These are phyloP conservation scores for Neogobius melanostomus DNA, from an alignment of 2,113 vertebrate species.

Conservation along the genomic window DNA sequence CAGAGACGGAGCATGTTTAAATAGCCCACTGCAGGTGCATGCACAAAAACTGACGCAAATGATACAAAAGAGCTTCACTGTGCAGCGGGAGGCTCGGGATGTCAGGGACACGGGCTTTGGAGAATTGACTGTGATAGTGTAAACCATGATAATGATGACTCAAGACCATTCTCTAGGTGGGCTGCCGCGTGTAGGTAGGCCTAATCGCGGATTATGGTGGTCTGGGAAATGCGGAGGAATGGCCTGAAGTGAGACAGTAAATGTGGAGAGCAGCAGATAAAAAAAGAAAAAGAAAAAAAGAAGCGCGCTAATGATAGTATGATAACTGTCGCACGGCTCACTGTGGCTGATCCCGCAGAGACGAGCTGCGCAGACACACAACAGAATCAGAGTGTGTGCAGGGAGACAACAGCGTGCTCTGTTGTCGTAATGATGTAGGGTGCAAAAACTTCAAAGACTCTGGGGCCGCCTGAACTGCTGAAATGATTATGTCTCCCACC, in stretches of 20 bases:
- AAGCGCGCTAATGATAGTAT: slow-evolving; percentile 42
- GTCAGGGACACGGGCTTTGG: neutral
- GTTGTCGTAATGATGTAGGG: slow-evolving; percentile 54
- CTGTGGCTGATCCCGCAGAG: slow-evolving; percentile 20
- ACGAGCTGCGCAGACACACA: slow-evolving; percentile 23
- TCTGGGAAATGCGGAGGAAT: slow-evolving; percentile 17
- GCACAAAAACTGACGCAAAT: slow-evolving; percentile 16
- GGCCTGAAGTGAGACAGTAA: slow-evolving; percentile 26
- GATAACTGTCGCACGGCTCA: slow-evolving; percentile 29
- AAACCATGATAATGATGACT: slow-evolving; percentile 53
- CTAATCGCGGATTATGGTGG: slow-evolving; percentile 62
- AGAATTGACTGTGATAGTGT: slow-evolving; percentile 26
- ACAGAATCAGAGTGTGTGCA: slow-evolving; percentile 17
- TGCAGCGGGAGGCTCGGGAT: neutral
- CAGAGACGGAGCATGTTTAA: neutral
- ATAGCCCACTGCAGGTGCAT: slow-evolving; percentile 7
- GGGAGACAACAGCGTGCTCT: slow-evolving; percentile 28
- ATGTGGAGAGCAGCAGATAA: slow-evolving; percentile 25
- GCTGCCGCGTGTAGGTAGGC: slow-evolving; percentile 38
- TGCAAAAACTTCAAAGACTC: slow-evolving; percentile 54
- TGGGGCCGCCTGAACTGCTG: slow-evolving; percentile 46
- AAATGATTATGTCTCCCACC: slow-evolving; percentile 58
- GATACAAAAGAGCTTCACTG: neutral
- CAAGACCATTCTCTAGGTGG: slow-evolving; percentile 46
- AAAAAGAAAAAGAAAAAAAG: slow-evolving; percentile 26